phyloP scores from a whole-genome alignment of 2,888 invertebrate genomes.

The Aradus depressus region DNA sequence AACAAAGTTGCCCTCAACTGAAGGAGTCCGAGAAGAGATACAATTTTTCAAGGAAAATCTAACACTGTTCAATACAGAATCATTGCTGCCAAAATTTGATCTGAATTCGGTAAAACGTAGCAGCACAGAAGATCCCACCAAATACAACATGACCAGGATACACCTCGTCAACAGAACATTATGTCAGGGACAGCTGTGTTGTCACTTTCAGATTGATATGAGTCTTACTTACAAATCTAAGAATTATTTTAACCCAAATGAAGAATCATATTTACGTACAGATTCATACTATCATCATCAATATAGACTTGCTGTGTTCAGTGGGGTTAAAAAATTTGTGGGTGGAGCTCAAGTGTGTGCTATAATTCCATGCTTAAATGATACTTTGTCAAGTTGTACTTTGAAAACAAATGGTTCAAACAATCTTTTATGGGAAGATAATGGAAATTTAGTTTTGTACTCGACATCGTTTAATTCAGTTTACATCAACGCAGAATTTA shows the following conservation, averaged over 20 bases:
- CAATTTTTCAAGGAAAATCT: too few relatives aligned
- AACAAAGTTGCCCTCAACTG: too few relatives aligned
- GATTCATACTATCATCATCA: slow-evolving; percentile 4
- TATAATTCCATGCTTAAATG: slow-evolving; percentile 5
- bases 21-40: too few relatives aligned
- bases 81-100: too few relatives aligned
- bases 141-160: too few relatives aligned
- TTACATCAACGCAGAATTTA: not conserved
- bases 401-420: not conserved
- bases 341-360: slow-evolving; percentile 10
- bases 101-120: too few relatives aligned
- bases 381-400: slow-evolving; percentile 2
- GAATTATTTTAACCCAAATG: not conserved
- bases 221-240: not conserved
- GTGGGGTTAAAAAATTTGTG: slow-evolving; percentile 1
- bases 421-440: not conserved
- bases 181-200: slow-evolving; percentile 4
- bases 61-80: too few relatives aligned
- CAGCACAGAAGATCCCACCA: too few relatives aligned
- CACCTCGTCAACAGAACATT: too few relatives aligned
- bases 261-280: not conserved
- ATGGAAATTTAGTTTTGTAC: not conserved
- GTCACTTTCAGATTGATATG: slow-evolving; percentile 1
- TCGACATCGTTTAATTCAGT: not conserved
- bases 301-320: slow-evolving; percentile 12